Conservation (phyloP, 2,113 vertebrate species). For the Mustela nigripes region DNA sequence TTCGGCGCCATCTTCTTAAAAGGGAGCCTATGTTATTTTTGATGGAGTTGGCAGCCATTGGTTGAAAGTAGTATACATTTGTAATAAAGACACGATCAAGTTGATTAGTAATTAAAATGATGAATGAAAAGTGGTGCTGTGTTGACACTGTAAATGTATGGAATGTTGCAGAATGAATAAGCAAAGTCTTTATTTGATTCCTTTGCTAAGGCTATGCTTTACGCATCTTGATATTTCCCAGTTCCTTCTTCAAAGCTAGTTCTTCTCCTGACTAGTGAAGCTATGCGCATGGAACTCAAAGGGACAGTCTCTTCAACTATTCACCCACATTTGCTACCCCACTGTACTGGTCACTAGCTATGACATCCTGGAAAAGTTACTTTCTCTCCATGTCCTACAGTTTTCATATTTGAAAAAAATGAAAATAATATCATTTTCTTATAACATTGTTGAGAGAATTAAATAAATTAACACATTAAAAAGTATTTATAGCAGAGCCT, state of each 20-base stretch:
- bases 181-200: background rate
- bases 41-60: background rate
- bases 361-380: background rate
- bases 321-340: background rate
- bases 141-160: background rate
- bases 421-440: background rate
- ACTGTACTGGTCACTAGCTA: background rate
- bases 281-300: background rate
- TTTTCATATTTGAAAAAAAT: background rate
- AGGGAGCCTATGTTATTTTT: background rate
- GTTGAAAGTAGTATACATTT: background rate
- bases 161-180: background rate
- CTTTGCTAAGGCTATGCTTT: background rate
- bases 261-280: background rate
- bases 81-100: background rate
- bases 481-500: background rate
- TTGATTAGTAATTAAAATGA: slow-evolving; percentile 1
- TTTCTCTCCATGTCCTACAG: background rate
- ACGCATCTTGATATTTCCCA: background rate
- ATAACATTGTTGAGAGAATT: background rate
- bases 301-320: background rate
- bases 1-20: background rate
- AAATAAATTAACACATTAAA: background rate
- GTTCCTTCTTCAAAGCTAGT: background rate
- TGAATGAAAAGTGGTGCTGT: background rate